Evolutionary conservation across 2,113 vertebrate species (phyloP), one percentile per base, ranked within the genome.

Genomic region (Grammomys surdaster): DNA sequence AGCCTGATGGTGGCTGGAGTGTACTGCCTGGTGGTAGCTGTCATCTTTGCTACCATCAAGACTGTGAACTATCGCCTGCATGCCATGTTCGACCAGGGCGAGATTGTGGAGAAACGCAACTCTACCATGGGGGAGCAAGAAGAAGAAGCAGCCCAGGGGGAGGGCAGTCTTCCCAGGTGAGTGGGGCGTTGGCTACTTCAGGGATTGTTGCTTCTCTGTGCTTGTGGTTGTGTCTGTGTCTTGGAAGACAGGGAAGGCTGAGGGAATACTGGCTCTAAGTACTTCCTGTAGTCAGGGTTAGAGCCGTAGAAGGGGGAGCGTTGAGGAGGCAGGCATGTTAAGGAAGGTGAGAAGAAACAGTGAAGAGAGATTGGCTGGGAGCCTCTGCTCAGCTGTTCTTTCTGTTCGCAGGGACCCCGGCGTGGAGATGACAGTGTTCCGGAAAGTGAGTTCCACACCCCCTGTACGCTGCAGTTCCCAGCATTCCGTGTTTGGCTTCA

Each of bases 341-440:
- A 60, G 20, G 40, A 17, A n/a, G 24, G 3, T 2, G 1, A 22
- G 11, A 46, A 87, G 40, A n/a, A n/a, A 73, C 17, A n/a, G 69
- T 36, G 19, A 70, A 70, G 67, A n/a, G 69, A 19, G 69, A 17
- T 40, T 8, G 78, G n/a, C 4, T 58, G 12, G 14, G 48, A 63
- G 14, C 43, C 60, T 69, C 28, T 48, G 31, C 84, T 69, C 19
- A 13, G 7, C 19, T 17, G 14, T 5, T 89, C 16, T 46, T 43
- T 54, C 26, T 33, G 2, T 46, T 13, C 9, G 10, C 97, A 99
- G 99, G 97, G 99, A 99, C 88, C 99, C 99, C 31, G 99, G 99
- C 24, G 99, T 99, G 70, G 99, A 99, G 98, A 99, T 99, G 99
- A 99, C 99, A 0, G 99, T 99, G 84, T 99, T 99, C 97, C 98